These are phyloP conservation scores for Harlomillsia oculata DNA, from an alignment of 1,140 invertebrate genomes.

Conservation along the genomic window DNA sequence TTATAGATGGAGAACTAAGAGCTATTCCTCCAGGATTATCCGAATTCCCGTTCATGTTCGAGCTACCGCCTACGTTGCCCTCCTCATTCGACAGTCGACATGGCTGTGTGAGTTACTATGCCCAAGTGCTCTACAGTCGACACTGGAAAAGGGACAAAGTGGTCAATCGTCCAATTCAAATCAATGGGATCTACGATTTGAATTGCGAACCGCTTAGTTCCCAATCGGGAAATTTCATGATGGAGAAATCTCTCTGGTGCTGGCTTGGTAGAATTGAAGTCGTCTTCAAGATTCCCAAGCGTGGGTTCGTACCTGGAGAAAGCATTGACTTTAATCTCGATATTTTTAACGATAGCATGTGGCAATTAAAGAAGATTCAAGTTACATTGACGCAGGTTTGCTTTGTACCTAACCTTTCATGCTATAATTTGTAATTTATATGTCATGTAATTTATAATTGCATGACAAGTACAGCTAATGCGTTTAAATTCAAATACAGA, in stretches of 20 bases:
- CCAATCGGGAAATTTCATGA: not conserved
- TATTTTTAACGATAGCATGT: not conserved
- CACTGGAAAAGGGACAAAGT: not conserved
- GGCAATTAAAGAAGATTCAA: not conserved
- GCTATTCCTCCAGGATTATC: not conserved
- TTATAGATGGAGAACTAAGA: not conserved
- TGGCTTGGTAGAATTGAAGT: slow-evolving; percentile 2
- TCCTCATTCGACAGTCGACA: not conserved
- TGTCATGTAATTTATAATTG: not conserved
- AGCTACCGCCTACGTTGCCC: not conserved
- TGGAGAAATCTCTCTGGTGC: slow-evolving; percentile 5
- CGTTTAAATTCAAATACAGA: no score
- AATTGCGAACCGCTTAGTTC: not conserved
- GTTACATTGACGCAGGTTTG: not conserved
- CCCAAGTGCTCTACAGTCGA: not conserved
- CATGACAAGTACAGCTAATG: no score
- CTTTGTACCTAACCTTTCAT: no score
- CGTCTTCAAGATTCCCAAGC: not conserved
- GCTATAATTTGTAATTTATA: not conserved
- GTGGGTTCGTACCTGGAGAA: not conserved
- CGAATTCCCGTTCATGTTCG: slow-evolving; percentile 5
- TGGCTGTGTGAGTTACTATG: not conserved
- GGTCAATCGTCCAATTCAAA: not conserved
- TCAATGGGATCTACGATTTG: not conserved
- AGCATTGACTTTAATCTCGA: not conserved